Conservation (phyloP, 2,888 invertebrate species). For the Torymus auratus region DNA sequence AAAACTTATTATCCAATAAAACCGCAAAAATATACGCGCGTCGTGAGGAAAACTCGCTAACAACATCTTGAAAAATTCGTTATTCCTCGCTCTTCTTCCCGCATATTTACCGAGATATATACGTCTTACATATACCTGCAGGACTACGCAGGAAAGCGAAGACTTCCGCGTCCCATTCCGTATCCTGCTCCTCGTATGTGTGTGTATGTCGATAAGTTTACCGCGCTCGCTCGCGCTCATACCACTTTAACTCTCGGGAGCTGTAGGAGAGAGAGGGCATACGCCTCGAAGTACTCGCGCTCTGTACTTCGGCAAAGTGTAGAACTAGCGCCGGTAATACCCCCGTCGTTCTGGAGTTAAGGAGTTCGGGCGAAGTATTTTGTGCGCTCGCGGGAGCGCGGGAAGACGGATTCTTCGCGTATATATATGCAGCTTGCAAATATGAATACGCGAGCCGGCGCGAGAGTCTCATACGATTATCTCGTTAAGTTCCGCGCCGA, state of each 20-base stretch:
- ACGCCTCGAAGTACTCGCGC: conserved; percentile 19
- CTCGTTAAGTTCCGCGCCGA: conserved; percentile 22
- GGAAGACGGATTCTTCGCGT: conserved; percentile 28
- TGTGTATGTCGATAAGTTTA: conserved; percentile 38
- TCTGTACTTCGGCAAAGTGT: conserved; percentile 22
- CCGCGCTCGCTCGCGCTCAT: conserved; percentile 2
- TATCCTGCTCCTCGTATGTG: not conserved
- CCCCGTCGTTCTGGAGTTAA: conserved; percentile 18
- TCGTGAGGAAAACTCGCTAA: no score
- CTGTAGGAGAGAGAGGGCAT: not conserved
- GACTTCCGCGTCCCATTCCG: not conserved
- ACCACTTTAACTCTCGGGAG: conserved; percentile 32
- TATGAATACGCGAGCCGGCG: conserved; percentile 25
- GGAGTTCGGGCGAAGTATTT: conserved; percentile 31
- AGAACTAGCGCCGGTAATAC: conserved; percentile 16
- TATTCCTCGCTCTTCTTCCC: no score
- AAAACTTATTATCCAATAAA: no score
- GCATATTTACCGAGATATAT: no score
- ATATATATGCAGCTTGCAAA: conserved; percentile 12
- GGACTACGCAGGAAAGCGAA: no score
- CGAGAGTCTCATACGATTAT: conserved; percentile 32
- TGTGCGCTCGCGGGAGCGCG: not conserved
- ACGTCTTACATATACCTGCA: not conserved
- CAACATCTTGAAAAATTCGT: no score
- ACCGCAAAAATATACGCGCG: no score